Evolutionary conservation across 2,888 invertebrate genomes (phyloP).

Genomic region (Drosophila neutralis): DNA sequence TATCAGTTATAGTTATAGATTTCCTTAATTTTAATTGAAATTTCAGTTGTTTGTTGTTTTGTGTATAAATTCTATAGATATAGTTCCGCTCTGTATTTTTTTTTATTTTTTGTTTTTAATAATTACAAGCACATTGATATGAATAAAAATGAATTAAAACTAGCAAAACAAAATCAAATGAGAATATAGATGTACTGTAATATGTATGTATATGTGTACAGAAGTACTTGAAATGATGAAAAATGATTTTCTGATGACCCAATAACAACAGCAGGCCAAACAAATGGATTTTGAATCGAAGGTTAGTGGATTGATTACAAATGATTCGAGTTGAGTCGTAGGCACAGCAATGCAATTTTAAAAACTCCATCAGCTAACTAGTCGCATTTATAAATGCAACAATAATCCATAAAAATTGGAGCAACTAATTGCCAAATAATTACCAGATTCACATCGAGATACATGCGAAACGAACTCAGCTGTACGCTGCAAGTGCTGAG

Average conservation of each 20-base stretch:
- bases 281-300: slow-evolving; percentile 2
- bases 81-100: slow-evolving; percentile 42
- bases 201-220: slow-evolving; percentile 3
- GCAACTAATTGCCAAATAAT: slow-evolving; percentile 51
- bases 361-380: not conserved
- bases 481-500: slow-evolving; percentile 4
- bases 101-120: slow-evolving; percentile 17
- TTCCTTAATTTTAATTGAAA: slow-evolving; percentile 5
- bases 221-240: slow-evolving; percentile 9
- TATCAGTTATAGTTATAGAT: slow-evolving; percentile 26
- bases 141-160: slow-evolving; percentile 38
- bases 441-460: slow-evolving; percentile 31
- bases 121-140: slow-evolving; percentile 67
- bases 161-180: slow-evolving; percentile 31
- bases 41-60: slow-evolving; percentile 16
- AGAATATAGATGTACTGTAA: slow-evolving; percentile 9
- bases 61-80: slow-evolving; percentile 30
- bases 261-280: slow-evolving; percentile 5
- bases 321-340: slow-evolving; percentile 1
- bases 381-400: not conserved
- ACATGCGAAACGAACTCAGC: slow-evolving; percentile 7
- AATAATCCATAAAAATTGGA: slow-evolving; percentile 23
- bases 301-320: slow-evolving; percentile 7
- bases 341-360: not conserved
- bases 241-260: slow-evolving; percentile 18